These are phyloP conservation scores for Pelecanus crispus DNA, from an alignment of 2,113 vertebrate genomes.

Conservation along the genomic window DNA sequence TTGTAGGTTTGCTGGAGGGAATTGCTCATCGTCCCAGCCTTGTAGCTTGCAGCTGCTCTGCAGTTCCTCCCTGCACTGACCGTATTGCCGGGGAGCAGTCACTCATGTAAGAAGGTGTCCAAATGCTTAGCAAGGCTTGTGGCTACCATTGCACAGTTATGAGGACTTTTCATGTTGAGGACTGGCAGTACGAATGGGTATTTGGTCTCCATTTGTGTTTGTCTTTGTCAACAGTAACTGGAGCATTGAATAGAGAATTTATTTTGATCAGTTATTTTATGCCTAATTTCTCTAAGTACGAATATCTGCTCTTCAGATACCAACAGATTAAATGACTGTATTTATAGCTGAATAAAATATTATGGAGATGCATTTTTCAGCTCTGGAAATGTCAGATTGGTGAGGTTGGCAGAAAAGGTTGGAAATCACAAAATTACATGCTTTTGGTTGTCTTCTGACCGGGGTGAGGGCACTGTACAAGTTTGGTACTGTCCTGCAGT, in stretches of 20 bases:
- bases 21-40: background rate
- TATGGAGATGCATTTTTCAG: background rate
- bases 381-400: background rate
- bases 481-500: background rate
- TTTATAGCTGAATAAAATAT: background rate
- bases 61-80: background rate
- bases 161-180: background rate
- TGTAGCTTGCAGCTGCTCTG: background rate
- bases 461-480: background rate
- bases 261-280: background rate
- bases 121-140: background rate
- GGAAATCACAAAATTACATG: background rate
- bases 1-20: background rate
- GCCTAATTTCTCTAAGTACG: background rate
- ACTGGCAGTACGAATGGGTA: background rate
- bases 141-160: background rate
- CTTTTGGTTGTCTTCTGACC: background rate
- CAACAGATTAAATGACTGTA: background rate
- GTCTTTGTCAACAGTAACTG: background rate
- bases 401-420: background rate
- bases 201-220: background rate
- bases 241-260: background rate
- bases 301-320: background rate
- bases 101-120: background rate
- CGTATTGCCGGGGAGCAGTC: background rate